A percentile compares a stretch with the other conserved stretches of the same genome.
These are phyloP conservation scores for Piscicola geometra DNA, from an alignment of 2,888 invertebrate species.

Conservation along the genomic window DNA sequence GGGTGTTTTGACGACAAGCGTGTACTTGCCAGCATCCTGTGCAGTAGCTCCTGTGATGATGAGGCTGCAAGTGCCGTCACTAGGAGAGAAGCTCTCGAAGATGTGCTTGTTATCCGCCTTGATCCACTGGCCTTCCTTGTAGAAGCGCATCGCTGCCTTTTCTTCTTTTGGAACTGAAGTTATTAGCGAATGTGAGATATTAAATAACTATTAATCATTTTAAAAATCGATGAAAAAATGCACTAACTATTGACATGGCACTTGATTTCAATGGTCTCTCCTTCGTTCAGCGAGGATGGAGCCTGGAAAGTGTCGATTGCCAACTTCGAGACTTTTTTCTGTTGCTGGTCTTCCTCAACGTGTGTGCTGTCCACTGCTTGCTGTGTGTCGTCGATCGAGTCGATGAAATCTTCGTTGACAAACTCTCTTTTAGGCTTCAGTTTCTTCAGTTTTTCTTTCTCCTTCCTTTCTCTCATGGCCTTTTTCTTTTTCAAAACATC, in stretches of 20 bases:
- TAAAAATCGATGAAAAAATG: neutral
- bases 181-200: too few relatives aligned
- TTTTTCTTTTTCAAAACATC: neutral
- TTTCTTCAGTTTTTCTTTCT: neutral
- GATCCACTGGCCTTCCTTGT: neutral
- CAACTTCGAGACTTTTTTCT: neutral
- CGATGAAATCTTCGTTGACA: neutral
- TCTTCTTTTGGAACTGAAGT: neutral
- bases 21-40: neutral
- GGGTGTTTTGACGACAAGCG: neutral
- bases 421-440: slow-evolving; percentile 2
- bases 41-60: neutral
- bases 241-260: slow-evolving; percentile 35
- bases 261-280: slow-evolving; percentile 34
- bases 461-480: neutral
- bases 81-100: neutral
- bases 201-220: neutral
- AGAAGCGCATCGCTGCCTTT: neutral
- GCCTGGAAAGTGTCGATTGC: neutral
- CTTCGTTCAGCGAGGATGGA: slow-evolving; percentile 32
- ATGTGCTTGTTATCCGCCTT: neutral
- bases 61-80: neutral
- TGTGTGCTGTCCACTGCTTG: neutral
- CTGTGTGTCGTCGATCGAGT: neutral
- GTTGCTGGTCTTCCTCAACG: neutral